Conservation (phyloP, 2,797 vertebrate genomes). For the Coregonus ussuriensis region DNA sequence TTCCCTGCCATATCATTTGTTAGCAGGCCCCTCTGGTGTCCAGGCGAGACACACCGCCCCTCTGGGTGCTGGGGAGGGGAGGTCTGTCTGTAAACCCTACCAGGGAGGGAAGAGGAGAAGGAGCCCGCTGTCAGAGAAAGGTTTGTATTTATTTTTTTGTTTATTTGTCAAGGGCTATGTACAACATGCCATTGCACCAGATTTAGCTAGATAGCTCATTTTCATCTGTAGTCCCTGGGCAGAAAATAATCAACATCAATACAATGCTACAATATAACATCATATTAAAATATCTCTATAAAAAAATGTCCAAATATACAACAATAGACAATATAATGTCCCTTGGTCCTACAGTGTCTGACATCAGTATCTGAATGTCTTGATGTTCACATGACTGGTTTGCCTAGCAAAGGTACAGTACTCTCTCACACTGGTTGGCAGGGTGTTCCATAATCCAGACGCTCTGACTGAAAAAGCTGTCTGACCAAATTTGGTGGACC, state of each 20-base stretch:
- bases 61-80: constrained; percentile 1
- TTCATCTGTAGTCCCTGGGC: no score
- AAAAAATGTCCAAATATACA: not conserved
- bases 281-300: not conserved
- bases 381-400: not conserved
- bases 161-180: no score
- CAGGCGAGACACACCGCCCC: not conserved
- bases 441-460: not conserved
- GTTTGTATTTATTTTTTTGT: no score
- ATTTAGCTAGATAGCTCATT: no score
- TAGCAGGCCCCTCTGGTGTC: not conserved
- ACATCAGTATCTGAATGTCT: not conserved
- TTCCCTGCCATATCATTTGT: not conserved
- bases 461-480: not conserved
- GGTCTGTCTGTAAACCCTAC: not conserved
- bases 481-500: not conserved
- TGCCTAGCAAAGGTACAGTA: not conserved
- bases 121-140: not conserved
- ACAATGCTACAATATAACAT: not conserved
- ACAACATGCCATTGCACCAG: no score
- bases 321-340: not conserved
- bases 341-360: not conserved
- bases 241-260: not conserved
- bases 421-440: not conserved
- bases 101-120: constrained; percentile 17